A percentile compares a stretch with the other conserved stretches of the same genome.
These are phyloP conservation scores for Myioborus miniatus DNA, from an alignment of 2,797 vertebrate genomes.

Conservation along the genomic window DNA sequence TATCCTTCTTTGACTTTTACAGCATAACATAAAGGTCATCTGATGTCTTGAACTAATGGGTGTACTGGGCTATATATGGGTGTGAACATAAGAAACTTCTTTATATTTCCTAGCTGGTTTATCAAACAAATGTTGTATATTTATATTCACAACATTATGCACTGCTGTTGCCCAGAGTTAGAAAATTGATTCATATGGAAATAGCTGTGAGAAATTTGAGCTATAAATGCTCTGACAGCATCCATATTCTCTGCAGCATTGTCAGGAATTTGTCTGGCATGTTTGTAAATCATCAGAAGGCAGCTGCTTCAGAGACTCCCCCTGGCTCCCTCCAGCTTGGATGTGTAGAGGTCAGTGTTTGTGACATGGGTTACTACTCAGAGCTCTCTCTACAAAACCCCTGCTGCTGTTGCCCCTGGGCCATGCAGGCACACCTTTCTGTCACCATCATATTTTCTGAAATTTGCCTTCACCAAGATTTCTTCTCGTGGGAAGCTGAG, in stretches of 20 bases:
- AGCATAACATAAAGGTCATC: not conserved
- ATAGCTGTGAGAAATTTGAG: not conserved
- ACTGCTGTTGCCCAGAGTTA: not conserved
- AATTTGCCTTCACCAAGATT: too few relatives aligned
- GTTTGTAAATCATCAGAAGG: slow-evolving; percentile 34
- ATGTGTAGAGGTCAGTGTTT: not conserved
- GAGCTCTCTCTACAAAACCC: not conserved
- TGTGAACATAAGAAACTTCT: not conserved
- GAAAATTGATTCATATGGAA: slow-evolving; percentile 21
- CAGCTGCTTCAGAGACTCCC: not conserved
- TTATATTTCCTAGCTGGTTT: not conserved
- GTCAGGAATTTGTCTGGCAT: not conserved
- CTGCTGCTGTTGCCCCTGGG: not conserved
- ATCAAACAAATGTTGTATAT: not conserved
- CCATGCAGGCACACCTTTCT: not conserved
- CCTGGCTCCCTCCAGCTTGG: not conserved
- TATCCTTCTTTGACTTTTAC: not conserved
- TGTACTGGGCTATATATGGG: not conserved
- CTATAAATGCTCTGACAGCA: not conserved
- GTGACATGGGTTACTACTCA: not conserved
- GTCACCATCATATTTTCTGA: too few relatives aligned
- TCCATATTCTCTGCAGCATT: not conserved
- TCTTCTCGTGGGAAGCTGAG: too few relatives aligned
- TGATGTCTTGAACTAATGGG: not conserved
- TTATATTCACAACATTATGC: not conserved